Percentiles rank a stretch among this genome's conserved stretches.
These are phyloP conservation scores for Bradynema listronoti DNA, from an alignment of 1,140 invertebrate genomes.

Conservation along the genomic window DNA sequence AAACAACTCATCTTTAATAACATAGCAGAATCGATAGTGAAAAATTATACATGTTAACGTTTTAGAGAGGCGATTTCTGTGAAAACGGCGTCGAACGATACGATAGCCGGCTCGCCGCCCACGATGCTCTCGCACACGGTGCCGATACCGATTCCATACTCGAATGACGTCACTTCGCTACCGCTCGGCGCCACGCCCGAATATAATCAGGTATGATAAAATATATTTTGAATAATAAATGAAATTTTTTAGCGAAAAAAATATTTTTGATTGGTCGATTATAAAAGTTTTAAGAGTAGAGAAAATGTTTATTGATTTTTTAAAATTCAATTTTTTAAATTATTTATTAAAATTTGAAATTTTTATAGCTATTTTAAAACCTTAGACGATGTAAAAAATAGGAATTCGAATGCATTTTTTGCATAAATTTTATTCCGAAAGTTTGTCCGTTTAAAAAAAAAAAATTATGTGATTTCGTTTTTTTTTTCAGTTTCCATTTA, in stretches of 20 bases:
- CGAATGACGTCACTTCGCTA: not conserved
- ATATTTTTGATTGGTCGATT: no score
- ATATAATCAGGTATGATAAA: constrained; percentile 28
- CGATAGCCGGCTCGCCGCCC: not conserved
- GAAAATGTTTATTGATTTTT: no score
- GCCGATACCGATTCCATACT: constrained; percentile 39
- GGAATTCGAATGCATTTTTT: no score
- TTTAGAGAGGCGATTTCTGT: not conserved
- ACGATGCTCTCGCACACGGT: constrained; percentile 16
- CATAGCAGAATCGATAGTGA: no score
- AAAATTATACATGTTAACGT: not conserved
- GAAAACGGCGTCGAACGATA: constrained; percentile 8
- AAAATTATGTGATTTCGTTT: constrained; percentile 2
- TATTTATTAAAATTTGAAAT: no score
- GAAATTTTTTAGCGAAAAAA: no score
- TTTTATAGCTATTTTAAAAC: no score
- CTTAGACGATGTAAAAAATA: no score
- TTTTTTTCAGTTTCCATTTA: constrained; percentile 35
- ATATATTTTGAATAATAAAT: constrained; percentile 19
- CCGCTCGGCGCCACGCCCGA: constrained; percentile 28
- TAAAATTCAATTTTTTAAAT: no score
- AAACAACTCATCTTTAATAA: not conserved
- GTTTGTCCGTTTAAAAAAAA: constrained; percentile 5
- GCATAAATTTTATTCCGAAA: no score
- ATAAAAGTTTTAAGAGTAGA: no score